phyloP scores from a whole-genome alignment of 2,113 vertebrate species.

The human region DNA sequence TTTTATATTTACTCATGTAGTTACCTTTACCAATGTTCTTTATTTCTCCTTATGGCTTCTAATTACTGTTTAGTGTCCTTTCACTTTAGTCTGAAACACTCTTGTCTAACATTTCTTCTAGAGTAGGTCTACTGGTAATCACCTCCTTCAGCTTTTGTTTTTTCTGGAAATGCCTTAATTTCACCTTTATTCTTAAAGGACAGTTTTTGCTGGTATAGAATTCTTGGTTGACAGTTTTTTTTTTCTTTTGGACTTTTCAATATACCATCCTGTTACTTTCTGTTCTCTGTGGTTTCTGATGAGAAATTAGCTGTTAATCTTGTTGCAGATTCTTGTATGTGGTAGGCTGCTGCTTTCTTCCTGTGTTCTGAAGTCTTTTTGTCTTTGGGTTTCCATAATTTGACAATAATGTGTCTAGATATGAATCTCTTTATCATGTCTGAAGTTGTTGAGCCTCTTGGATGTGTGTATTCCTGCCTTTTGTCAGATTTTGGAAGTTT shows the following conservation, averaged over 20 bases:
- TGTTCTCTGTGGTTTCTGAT: background rate
- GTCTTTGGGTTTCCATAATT: background rate
- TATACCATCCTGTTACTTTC: background rate
- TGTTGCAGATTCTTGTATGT: background rate
- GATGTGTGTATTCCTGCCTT: background rate
- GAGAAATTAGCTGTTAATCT: background rate
- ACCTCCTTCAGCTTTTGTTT: background rate
- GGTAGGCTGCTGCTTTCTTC: background rate
- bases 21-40: background rate
- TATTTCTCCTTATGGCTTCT: background rate
- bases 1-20: background rate
- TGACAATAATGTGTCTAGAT: background rate
- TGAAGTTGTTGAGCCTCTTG: background rate
- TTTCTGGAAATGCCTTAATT: background rate
- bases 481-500: background rate
- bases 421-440: background rate
- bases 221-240: background rate
- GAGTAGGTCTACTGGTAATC: background rate
- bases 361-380: background rate
- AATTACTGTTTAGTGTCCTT: background rate
- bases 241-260: background rate
- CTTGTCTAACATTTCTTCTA: background rate
- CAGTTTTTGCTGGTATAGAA: background rate
- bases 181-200: background rate
- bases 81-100: background rate